Conservation (phyloP, 2,113 vertebrate genomes). For the Acrocephalus arundinaceus region DNA sequence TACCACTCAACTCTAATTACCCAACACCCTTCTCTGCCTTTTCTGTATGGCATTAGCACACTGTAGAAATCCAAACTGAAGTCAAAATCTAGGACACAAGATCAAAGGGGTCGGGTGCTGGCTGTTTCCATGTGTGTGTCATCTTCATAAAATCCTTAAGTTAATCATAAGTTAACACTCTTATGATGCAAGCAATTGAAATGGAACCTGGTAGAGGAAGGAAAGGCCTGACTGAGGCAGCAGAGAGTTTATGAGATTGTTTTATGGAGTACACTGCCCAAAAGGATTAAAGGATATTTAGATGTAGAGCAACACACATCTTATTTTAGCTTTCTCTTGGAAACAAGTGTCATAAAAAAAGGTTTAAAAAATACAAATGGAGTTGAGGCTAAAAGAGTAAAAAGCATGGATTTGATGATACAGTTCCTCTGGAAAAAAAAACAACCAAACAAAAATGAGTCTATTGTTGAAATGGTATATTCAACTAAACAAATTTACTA, state of each 20-base stretch:
- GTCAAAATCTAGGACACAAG: background rate
- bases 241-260: background rate
- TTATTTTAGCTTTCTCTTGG: background rate
- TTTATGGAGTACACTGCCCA: background rate
- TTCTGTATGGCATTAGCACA: background rate
- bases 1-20: background rate
- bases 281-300: background rate
- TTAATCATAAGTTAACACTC: background rate
- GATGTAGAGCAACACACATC: background rate
- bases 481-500: background rate
- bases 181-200: background rate
- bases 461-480: background rate
- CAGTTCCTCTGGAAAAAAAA: background rate
- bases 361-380: background rate
- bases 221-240: background rate
- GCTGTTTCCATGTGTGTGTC: background rate
- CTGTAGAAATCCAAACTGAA: background rate
- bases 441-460: background rate
- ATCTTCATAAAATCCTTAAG: background rate
- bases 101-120: background rate
- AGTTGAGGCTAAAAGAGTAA: background rate
- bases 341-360: background rate
- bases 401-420: background rate
- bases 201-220: background rate
- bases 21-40: background rate